Evolutionary conservation across 2,888 invertebrate genomes (phyloP), one percentile per base, ranked within the genome.

Genomic region (Trichogramma dendrolimi): DNA sequence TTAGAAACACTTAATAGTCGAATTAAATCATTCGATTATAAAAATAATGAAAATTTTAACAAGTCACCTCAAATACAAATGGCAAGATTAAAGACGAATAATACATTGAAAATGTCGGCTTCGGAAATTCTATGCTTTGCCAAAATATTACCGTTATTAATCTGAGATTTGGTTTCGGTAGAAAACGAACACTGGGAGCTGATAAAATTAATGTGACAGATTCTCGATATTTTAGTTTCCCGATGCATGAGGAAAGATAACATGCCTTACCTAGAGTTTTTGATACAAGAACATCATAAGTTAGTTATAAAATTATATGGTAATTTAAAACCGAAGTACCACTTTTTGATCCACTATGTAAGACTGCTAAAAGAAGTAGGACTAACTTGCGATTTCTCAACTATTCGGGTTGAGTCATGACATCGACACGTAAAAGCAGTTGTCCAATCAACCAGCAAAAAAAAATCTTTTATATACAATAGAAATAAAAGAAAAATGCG

Each of bases 81-180:
- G 14, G 14, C 14, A 14, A 14, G 14, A 14, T 49, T 63, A 27
- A 42, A 62, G 40, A 58, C 14, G 52, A 47, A 41, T 10, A 40
- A 11, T 11, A 6, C n/a, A 44, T 10, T 50, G 8, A 39, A 50
- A 38, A 50, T 50, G 50, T 50, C 38, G 4, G 38, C 50, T 14
- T 39, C 39, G 39, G 50, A 50, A 8, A 50, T 50, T 7, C 10
- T 50, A 10, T 8, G 39, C 10, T 50, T 50, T 5, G 39, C 39
- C 5, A 10, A 8, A 6, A 38, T 50, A 6, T 50, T 50, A 7
- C 38, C 2, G 10, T 7, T 50, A 4, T 4, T 50, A 10, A 39
- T 50, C 8, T 6, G 50, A 27, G 7, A 50, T 50, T 3, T 38
- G 5, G 38, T 50, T 8, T 27, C 50, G 6, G 3, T 10, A 7